Evolutionary conservation across 2,113 vertebrate genomes (phyloP), one percentile per base, ranked within the genome.

Genomic region (Zosterops japonicus): DNA sequence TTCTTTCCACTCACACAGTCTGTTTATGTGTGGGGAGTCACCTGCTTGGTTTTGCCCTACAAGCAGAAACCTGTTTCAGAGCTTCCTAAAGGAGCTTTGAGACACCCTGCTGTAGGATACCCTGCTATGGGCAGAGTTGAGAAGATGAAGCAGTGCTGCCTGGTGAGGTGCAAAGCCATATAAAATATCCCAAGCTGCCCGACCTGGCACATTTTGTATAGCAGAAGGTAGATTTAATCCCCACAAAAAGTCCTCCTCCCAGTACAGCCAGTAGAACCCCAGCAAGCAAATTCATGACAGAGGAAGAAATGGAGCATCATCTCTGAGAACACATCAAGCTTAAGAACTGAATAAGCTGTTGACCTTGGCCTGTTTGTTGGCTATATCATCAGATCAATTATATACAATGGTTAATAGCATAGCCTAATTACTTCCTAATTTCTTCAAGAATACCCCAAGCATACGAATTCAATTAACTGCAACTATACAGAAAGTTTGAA

Each of bases 381-480:
- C 63, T 86, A 42, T 59, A 77, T 14, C 59, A 72, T 61, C 82
- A 95, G 91, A 95, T 82, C 81, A 96, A 87, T 94, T 89, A 87
- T 65, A 93, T 95, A 77, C 89, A 90, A 93, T 79, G 87, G 74
- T 93, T 89, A 95, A 95, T 91, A 93, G 75, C 55, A 72, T 29
- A 85, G 89, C 24, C 59, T 94, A 95, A 96, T 96, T 94, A 79
- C 67, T 91, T 87, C 74, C 55, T 93, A 96, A 94, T 94, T 95
- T 95, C 93, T 95, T 95, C 91, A 94, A 85, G 87, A 91, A 68
- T 91, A 96, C 44, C 57, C 87, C 67, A 93, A 89, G 91, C 89
- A 95, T 93, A 94, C 76, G 75, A 96, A 95, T 91, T 94, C 82
- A 94, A 95, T 95, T 94, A 93, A 94, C 75, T 95, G 50, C 71